Base-by-base conservation (phyloP, 2,888 invertebrate genomes). In the Epicampocera succincta region DNA sequence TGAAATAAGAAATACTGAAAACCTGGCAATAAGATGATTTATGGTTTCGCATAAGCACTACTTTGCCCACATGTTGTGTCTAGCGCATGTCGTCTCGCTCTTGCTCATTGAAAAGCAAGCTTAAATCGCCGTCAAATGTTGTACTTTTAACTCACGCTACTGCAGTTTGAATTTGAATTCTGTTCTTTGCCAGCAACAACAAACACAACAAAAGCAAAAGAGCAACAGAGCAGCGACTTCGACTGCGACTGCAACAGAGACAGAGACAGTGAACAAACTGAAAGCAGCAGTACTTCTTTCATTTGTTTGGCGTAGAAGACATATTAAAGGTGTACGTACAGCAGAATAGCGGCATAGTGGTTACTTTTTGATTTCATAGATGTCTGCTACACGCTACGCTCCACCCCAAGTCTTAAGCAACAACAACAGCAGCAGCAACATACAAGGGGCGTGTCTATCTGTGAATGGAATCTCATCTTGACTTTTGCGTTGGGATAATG, bases 291-390 rank as follows among this genome's bases (percentile, higher is more conserved):
- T 42, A 56, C 33, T 44, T 25, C 46, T 15, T 38, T 12, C 42
- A 42, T 29, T 15, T 61, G 48, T 46, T 56, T 65, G 29, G 19
- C 19, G 50, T 65, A 44, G 61, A 72, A 52, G 52, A 25, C 19
- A 73, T 46, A 79, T 73, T 44, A 68, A 73, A 73, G 78, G 50
- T 50, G 69, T 61, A 69, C 73, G 69, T 61, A 69, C 73, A 74
- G 52, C 60, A 65, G 38, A 61, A 74, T 54, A 54, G 17, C 21
- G 74, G 63, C 78, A 75, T 75, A 78, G 82, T 82, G 82, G 82
- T 82, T 82, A 82, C 82, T 82, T 78, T 82, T 82, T 82, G 82
- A 82, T 82, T 78, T 75, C 56, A 82, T 75, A 75, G 74, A 80
- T 71, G 46, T 50, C 61, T 80, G 42, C 60, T 61, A 46, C 61